Percentiles rank a stretch among this genome's conserved stretches.
phyloP scores from a whole-genome alignment of 2,113 vertebrate species.

The Microtus ochrogaster region DNA sequence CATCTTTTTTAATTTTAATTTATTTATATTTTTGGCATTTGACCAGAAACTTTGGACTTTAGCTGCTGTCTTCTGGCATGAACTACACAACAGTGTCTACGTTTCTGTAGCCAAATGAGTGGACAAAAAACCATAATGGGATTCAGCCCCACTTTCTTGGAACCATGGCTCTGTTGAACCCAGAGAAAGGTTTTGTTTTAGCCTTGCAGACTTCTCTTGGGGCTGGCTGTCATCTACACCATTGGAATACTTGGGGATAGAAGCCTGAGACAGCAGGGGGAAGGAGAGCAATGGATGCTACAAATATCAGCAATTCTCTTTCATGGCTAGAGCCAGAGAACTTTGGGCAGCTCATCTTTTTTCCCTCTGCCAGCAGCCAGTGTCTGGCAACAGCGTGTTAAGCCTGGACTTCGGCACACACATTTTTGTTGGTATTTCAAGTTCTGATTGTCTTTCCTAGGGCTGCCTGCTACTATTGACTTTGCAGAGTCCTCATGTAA shows the following conservation, averaged over 20 bases:
- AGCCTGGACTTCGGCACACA: not conserved
- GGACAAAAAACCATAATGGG: not conserved
- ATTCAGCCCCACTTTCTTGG: not conserved
- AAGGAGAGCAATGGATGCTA: not conserved
- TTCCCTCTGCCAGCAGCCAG: not conserved
- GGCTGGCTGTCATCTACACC: not conserved
- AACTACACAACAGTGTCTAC: not conserved
- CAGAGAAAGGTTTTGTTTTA: not conserved
- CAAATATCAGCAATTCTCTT: not conserved
- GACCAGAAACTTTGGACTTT: not conserved
- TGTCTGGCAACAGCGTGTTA: not conserved
- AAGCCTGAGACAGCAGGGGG: not conserved
- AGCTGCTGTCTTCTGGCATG: not conserved
- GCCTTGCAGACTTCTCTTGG: not conserved
- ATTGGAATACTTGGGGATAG: not conserved
- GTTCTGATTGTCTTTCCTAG: conserved; percentile 5
- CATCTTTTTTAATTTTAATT: no score
- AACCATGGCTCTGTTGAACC: not conserved
- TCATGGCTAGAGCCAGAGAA: not conserved
- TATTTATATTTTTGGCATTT: not conserved
- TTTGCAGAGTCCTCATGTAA: not conserved
- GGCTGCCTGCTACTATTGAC: not conserved
- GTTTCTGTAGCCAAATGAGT: not conserved
- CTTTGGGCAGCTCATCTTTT: not conserved
- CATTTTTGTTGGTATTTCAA: not conserved